Percentiles rank a stretch among this genome's conserved stretches.
phyloP scores from a whole-genome alignment of 37 sponge, comb jelly and placozoan genomes.

The Halichondria panicea region DNA sequence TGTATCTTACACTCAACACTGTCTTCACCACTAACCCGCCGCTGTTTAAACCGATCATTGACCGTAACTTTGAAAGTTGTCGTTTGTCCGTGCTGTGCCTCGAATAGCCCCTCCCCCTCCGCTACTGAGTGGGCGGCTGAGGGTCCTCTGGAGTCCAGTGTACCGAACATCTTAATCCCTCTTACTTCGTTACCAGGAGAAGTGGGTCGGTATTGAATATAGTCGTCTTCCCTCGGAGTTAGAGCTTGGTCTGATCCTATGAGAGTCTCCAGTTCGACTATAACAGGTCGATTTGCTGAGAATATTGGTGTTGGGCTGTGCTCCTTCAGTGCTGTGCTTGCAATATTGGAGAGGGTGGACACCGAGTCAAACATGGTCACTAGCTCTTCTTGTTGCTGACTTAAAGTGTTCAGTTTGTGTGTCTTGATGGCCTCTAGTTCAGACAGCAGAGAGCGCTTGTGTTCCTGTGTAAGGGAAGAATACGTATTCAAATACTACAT shows the following conservation, averaged over 20 bases:
- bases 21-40: slow-evolving; percentile 55
- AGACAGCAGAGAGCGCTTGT: slow-evolving; percentile 56
- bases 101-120: slow-evolving; percentile 34
- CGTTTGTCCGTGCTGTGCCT: slow-evolving; percentile 16
- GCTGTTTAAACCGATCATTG: slow-evolving; percentile 49
- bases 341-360: background rate
- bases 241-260: slow-evolving; percentile 7
- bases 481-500: no score
- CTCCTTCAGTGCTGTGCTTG: slow-evolving; percentile 11
- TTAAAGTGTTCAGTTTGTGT: slow-evolving; percentile 39
- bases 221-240: slow-evolving; percentile 68
- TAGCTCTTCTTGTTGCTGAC: slow-evolving; percentile 21
- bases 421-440: slow-evolving; percentile 38
- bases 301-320: slow-evolving; percentile 6
- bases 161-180: slow-evolving; percentile 54
- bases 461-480: no score
- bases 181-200: slow-evolving; percentile 23
- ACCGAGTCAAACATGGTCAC: slow-evolving; percentile 18
- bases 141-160: slow-evolving; percentile 50
- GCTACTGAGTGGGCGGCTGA: slow-evolving; percentile 37
- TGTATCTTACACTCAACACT: slow-evolving; percentile 36
- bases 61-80: slow-evolving; percentile 37
- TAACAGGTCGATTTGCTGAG: slow-evolving; percentile 7
- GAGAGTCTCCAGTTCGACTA: slow-evolving; percentile 44
- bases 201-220: slow-evolving; percentile 51